These are phyloP conservation scores for Jacana jacana DNA, from an alignment of 2,113 vertebrate genomes.

Conservation along the genomic window DNA sequence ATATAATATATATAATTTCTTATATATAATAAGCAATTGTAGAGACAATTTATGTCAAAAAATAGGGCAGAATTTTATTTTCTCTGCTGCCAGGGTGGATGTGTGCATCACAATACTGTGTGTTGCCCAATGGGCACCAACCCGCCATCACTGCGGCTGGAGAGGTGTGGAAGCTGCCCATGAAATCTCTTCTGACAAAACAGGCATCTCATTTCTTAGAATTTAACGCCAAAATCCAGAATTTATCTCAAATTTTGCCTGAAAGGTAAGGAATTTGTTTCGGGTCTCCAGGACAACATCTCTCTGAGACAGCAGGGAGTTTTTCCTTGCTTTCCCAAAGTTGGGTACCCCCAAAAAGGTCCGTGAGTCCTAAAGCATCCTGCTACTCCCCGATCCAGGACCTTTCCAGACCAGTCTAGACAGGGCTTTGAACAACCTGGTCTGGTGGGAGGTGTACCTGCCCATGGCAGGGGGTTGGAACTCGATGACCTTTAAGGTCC, in stretches of 20 bases:
- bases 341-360: background rate
- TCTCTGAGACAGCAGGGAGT: background rate
- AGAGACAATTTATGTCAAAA: background rate
- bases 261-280: background rate
- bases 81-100: background rate
- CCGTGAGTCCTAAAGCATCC: background rate
- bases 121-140: background rate
- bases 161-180: background rate
- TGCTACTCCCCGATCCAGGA: no score
- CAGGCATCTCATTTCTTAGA: background rate
- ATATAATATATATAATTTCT: no score
- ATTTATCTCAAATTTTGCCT: background rate
- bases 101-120: accelerated
- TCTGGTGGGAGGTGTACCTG: no score
- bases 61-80: background rate
- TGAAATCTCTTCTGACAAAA: background rate
- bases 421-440: no score
- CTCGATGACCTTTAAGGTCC: no score
- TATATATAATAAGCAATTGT: background rate
- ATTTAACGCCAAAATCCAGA: background rate
- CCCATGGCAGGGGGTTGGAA: no score
- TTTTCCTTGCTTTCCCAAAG: background rate
- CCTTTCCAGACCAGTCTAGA: no score
- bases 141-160: background rate
- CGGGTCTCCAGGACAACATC: background rate